Evolutionary conservation across 2,888 invertebrate species (phyloP), one percentile per base, ranked within the genome.

Genomic region (Anodontia alba): DNA sequence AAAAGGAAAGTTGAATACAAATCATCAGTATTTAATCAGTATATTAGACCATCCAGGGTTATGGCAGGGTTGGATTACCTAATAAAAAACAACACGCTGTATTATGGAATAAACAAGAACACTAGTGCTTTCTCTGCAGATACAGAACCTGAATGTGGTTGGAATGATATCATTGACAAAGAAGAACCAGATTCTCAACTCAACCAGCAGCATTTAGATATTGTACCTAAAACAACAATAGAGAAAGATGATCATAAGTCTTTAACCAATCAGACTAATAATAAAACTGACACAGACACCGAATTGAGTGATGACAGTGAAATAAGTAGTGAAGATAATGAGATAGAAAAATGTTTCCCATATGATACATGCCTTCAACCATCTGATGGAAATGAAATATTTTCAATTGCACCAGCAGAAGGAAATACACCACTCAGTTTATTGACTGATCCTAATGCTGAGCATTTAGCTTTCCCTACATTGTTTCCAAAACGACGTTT

Each of bases 1-100:
- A 75, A 75, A 75, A 38, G 75, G 2, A 69, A 75, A 69, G 42
- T 54, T 3, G 23, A 49, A 51, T 75, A 75, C 23, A 69, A 31
- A 51, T 57, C 46, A 33, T 71, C 70, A 23, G 57, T 51, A 20
- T 29, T 71, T 26, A 57, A 62, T 66, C 76, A 76, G 51, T 43
- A 20, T 5, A 62, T 76, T 1, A 31, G 33, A n/a, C 71, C 66
- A n/a, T 33, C 54, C 31, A 20, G 20, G n/a, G 51, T 62, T 1
- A 15, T 26, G 20, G 42, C 38, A 26, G 76, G 38, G n/a, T 43
- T 70, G 46, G 12, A 43, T n/a, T 76, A 69, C 33, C 46, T 76
- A 10, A 43, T 42, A 71, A 43, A 20, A 46, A 12, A 57, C 49
- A 62, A 70, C 10, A 20, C 3, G n/a, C 29, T 20, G 2, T 67